Evolutionary conservation across 2,888 invertebrate genomes (phyloP), one percentile per base, ranked within the genome.

Genomic region (Drosophila neoperkinsi): DNA sequence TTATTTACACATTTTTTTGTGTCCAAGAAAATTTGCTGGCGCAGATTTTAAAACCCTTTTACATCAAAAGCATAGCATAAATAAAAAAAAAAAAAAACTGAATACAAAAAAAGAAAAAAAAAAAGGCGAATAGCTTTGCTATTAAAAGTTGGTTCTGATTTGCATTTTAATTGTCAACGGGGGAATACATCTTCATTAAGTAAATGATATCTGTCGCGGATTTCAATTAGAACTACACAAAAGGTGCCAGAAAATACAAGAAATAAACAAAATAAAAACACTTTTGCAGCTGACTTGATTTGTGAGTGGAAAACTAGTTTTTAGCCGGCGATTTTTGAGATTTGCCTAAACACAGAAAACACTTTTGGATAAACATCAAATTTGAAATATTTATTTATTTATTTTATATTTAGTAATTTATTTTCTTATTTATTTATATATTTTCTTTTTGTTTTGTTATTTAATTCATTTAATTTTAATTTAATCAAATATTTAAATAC

Each of bases 1-100:
- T 81, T 79, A 77, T 81, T 79, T 81, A 81, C 82, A 79, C 81
- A 77, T 79, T 81, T 74, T 62, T 63, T 52, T 53, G 58, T 36
- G 60, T 58, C 21, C 51, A 49, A 46, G 41, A 50, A 70, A 67
- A 38, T 64, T 57, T 46, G 21, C 49, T 30, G 56, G 63, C 66
- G 61, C 76, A 63, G 67, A 62, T 74, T 86, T 79, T 21, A 30
- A 78, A 60, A 59, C 78, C 77, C 65, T 78, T 79, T 46, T 9
- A 43, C 53, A 63, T 76, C 62, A 66, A 81, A 71, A 63, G 59
- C 62, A 63, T 38, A 16, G 11, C 33, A 18, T 9, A 56, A 58
- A 21, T 41, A 57, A 18, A 21, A 16, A 38, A 56, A 38, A 34
- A 16, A 34, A 36, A 57, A 33, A 46, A 51, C 13, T 6, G 33